phyloP scores from a whole-genome alignment of 1,140 invertebrate genomes.

The Calycopis cecrops region DNA sequence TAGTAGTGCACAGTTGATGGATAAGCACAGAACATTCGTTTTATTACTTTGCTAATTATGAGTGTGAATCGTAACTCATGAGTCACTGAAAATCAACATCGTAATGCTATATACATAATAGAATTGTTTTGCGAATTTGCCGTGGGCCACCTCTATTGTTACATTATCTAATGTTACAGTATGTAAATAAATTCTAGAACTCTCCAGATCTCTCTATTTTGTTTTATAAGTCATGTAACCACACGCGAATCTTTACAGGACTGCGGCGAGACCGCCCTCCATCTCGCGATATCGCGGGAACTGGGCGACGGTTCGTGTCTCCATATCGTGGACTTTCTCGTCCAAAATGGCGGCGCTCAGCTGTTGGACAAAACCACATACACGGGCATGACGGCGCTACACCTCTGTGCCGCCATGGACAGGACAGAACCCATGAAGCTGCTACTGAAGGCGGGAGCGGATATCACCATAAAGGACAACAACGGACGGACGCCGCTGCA shows the following conservation, averaged over 20 bases:
- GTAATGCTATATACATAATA: too few relatives aligned
- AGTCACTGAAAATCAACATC: too few relatives aligned
- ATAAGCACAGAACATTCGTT: too few relatives aligned
- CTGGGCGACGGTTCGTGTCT: slow-evolving; percentile 85
- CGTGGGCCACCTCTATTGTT: too few relatives aligned
- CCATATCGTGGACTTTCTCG: slow-evolving; percentile 95
- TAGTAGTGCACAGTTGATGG: too few relatives aligned
- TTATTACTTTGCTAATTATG: too few relatives aligned
- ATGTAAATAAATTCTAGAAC: too few relatives aligned
- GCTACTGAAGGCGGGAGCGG: slow-evolving; percentile 90
- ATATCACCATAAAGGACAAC: slow-evolving; percentile 87
- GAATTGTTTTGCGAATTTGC: too few relatives aligned
- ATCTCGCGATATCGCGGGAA: slow-evolving; percentile 91
- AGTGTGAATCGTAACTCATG: too few relatives aligned
- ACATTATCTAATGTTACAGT: too few relatives aligned
- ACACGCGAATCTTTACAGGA: slow-evolving; percentile 77
- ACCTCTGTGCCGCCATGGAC: slow-evolving; percentile 92
- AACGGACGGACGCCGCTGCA: slow-evolving; percentile 91
- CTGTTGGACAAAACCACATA: slow-evolving; percentile 75
- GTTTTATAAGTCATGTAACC: background rate
- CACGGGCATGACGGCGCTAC: slow-evolving; percentile 90
- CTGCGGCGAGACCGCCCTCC: slow-evolving; percentile 92
- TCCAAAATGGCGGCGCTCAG: slow-evolving; percentile 85
- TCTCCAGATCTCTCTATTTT: too few relatives aligned
- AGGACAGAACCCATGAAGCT: slow-evolving; percentile 95